phyloP scores from a whole-genome alignment of 2,113 vertebrate genomes.

The Eonycteris spelaea region DNA sequence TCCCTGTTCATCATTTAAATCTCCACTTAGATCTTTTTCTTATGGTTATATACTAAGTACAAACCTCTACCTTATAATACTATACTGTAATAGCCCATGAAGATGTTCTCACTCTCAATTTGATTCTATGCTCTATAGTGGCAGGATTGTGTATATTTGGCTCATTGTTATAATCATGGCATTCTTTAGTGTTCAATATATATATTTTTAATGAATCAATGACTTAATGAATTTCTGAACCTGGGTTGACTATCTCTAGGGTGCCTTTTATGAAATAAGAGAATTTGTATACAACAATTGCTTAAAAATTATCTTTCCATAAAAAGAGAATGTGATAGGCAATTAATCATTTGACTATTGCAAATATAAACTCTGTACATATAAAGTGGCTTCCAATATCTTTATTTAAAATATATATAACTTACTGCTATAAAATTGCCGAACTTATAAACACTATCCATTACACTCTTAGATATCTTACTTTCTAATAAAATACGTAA shows the following conservation, averaged over 20 bases:
- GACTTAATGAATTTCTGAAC: constrained; percentile 20
- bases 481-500: background rate
- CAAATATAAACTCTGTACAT: background rate
- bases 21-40: background rate
- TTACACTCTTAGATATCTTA: constrained; percentile 2
- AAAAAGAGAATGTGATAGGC: background rate
- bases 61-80: background rate
- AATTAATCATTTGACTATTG: background rate
- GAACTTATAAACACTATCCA: background rate
- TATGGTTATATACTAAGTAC: background rate
- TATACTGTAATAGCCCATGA: background rate
- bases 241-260: background rate
- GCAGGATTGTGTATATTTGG: background rate
- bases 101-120: background rate
- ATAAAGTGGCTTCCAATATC: background rate
- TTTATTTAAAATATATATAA: background rate
- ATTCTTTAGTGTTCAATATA: background rate
- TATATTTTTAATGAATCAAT: background rate
- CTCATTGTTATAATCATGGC: background rate
- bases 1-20: background rate
- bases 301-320: background rate
- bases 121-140: background rate
- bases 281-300: background rate
- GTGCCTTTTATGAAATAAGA: background rate
- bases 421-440: background rate